These are phyloP conservation scores for Lucinisca nassula DNA, from an alignment of 2,888 invertebrate species.

Conservation along the genomic window DNA sequence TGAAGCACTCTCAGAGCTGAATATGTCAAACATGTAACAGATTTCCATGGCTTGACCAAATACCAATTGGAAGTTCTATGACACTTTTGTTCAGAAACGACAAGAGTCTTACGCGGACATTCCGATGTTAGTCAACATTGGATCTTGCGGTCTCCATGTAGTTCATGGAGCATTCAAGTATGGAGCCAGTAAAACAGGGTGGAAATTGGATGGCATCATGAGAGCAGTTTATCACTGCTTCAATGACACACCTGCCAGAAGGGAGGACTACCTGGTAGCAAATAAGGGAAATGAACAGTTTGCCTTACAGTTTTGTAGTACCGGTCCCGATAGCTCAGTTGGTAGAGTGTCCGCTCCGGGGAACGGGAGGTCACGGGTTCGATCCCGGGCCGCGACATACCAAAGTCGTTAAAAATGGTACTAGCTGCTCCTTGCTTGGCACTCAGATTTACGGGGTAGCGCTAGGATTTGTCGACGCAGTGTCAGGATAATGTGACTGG, in stretches of 20 bases:
- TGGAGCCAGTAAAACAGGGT: conserved; percentile 43
- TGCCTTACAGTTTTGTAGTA: conserved; percentile 70
- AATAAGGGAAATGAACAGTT: conserved; percentile 60
- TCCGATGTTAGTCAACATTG: conserved; percentile 55
- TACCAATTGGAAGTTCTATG: conserved; percentile 48
- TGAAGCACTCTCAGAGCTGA: conserved; percentile 15
- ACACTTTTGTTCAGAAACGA: conserved; percentile 25
- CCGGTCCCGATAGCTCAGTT: too few relatives aligned
- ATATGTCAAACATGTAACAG: conserved; percentile 28
- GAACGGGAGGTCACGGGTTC: too few relatives aligned
- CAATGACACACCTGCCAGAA: conserved; percentile 78
- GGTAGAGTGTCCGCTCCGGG: too few relatives aligned
- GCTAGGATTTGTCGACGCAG: too few relatives aligned
- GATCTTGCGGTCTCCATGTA: conserved; percentile 68
- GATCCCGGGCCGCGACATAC: too few relatives aligned
- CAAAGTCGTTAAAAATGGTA: too few relatives aligned
- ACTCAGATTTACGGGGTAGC: too few relatives aligned
- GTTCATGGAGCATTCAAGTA: conserved; percentile 67
- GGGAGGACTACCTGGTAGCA: conserved; percentile 72
- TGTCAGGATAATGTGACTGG: too few relatives aligned
- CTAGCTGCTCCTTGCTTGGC: too few relatives aligned
- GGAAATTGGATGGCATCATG: conserved; percentile 72
- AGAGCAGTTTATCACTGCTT: conserved; percentile 76
- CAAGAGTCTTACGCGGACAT: conserved; percentile 20
- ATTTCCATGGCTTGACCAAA: conserved; percentile 53